Base-by-base conservation (phyloP, 2,113 vertebrate genomes). In the Crotalus tigris region DNA sequence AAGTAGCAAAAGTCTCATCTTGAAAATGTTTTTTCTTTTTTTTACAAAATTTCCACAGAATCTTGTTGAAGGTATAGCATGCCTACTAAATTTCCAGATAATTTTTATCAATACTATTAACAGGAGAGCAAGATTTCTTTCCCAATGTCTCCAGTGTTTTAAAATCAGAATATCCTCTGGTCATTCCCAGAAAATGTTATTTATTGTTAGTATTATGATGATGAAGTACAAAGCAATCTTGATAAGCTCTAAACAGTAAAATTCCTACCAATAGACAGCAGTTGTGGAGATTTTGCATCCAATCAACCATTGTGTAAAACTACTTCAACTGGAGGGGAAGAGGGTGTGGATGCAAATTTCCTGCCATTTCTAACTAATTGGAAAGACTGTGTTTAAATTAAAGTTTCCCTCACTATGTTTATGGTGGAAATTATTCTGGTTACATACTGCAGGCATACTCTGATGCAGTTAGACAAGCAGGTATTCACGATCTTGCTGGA, bases 401-500 rank as follows among this genome's bases (percentile, higher is more conserved):
- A 93, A 91, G 86, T 91, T 57, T 93, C 95, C 85, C 39, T 88
- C 69, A 1, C 88, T 15, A 81, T 1, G 91, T 94, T 88, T 85
- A 92, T 29, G 29, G 49, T 88, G 85, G n/a, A 90, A 94, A 95
- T 90, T 88, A 91, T 93, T 94, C 95, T 69, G 57, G 24, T 94
- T 95, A 19, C 88, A 58, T 11, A 15, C 53, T 92, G 55, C 64
- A 92, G 90, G 58, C 87, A 55, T 93, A 92, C 61, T 23, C 92
- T 93, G 75, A 69, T 86, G 39, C 58, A 86, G 26, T 92, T 92
- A 92, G 93, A 95, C 94, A 97, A 97, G 88, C 90, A 96, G 85
- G 85, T 95, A 96, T 96, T 96, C 95, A 95, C 23, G 44, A 39
- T 87, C 90, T 95, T 93, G 53, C 96, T 97, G 94, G 95, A 96